phyloP scores from a whole-genome alignment of 2,113 vertebrate genomes.

The Oryzias javanicus region DNA sequence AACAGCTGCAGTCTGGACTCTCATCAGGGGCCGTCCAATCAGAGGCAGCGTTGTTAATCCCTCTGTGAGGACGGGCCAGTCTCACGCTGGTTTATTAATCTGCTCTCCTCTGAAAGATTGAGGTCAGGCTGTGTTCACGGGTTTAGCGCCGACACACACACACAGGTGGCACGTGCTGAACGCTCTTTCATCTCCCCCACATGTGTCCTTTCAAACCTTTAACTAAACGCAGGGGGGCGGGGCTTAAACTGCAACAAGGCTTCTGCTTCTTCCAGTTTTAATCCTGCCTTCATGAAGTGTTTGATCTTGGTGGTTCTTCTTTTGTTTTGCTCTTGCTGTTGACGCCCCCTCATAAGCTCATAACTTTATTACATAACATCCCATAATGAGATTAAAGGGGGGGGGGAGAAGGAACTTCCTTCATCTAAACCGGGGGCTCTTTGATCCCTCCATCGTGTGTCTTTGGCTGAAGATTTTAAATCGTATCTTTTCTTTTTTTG shows the following conservation, averaged over 20 bases:
- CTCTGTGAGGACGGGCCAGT: constrained; percentile 30
- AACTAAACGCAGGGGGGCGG: not conserved
- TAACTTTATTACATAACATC: constrained; percentile 51
- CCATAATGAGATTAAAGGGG: constrained; percentile 48
- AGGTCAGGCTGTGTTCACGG: constrained; percentile 62
- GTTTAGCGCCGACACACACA: constrained; percentile 42
- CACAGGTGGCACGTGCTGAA: constrained; percentile 28
- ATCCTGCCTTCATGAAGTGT: no score
- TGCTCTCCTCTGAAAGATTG: constrained; percentile 54
- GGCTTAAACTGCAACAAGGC: no score
- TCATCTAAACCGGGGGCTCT: constrained; percentile 1
- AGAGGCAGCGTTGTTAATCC: constrained; percentile 54
- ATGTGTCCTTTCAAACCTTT: not conserved
- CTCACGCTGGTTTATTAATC: constrained; percentile 54
- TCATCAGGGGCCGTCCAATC: constrained; percentile 49
- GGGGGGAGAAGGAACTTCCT: not conserved
- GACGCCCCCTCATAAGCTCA: constrained; percentile 24
- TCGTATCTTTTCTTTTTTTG: no score
- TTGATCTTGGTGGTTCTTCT: no score
- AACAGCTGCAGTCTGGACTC: constrained; percentile 22
- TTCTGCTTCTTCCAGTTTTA: no score
- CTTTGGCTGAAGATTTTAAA: no score
- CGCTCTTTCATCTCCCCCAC: not conserved
- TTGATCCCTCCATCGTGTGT: no score
- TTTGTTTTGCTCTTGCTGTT: no score